Conservation (phyloP, 2,888 invertebrate species). For the Thera britannica region DNA sequence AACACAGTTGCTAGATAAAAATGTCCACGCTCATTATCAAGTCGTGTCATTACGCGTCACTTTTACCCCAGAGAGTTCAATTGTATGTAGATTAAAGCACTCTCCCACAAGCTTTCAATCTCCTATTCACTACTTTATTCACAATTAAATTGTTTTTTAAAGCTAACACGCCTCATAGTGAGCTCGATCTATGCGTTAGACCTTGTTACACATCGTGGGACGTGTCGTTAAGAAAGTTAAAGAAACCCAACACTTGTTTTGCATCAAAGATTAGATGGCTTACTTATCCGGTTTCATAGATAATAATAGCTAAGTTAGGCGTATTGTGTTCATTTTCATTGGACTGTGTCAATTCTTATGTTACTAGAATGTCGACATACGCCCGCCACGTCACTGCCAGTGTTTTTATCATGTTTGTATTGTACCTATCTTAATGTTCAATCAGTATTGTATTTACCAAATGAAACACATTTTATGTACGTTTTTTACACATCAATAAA, state of each 20-base stretch:
- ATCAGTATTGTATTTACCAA: slow-evolving; percentile 51
- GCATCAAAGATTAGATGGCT: slow-evolving; percentile 70
- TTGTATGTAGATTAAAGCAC: slow-evolving; percentile 60
- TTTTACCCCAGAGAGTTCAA: slow-evolving; percentile 51
- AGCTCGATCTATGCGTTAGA: slow-evolving; percentile 78
- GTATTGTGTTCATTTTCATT: slow-evolving; percentile 77
- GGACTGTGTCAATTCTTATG: slow-evolving; percentile 88
- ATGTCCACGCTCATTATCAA: slow-evolving; percentile 48
- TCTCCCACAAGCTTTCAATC: slow-evolving; percentile 60
- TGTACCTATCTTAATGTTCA: slow-evolving; percentile 49
- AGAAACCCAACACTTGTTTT: slow-evolving; percentile 70
- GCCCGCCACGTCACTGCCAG: slow-evolving; percentile 80
- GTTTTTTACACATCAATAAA: slow-evolving; percentile 79
- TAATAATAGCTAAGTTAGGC: slow-evolving; percentile 60
- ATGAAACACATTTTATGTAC: slow-evolving; percentile 72
- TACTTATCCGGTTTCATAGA: slow-evolving; percentile 56
- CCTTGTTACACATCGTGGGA: slow-evolving; percentile 77
- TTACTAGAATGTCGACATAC: slow-evolving; percentile 87
- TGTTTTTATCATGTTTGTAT: slow-evolving; percentile 61
- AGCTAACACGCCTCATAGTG: slow-evolving; percentile 65
- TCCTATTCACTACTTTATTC: slow-evolving; percentile 49
- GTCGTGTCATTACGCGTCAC: slow-evolving; percentile 44
- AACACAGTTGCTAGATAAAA: slow-evolving; percentile 39
- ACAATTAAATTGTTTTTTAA: slow-evolving; percentile 50
- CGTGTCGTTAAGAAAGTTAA: slow-evolving; percentile 55